Conservation (phyloP, 2,888 invertebrate genomes). For the Sarcophaga variegata region DNA sequence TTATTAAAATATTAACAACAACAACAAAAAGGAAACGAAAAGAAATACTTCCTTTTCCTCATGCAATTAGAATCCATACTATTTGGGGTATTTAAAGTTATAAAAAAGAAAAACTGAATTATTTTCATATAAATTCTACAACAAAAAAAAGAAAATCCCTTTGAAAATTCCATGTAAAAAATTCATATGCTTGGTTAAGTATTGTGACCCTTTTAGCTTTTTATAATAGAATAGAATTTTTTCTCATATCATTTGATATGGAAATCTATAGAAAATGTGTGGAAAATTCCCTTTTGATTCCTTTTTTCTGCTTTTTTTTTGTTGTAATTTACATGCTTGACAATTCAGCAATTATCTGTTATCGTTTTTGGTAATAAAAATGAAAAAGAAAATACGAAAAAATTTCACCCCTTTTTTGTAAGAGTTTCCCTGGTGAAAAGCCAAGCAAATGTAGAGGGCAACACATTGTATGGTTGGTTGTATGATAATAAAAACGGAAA, state of each 20-base stretch:
- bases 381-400: neutral
- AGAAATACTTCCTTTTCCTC: neutral
- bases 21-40: too few species aligned
- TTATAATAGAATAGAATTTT: conserved; percentile 3
- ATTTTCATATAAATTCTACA: conserved; percentile 9
- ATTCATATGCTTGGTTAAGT: neutral
- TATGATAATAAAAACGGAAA: conserved; percentile 49
- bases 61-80: neutral
- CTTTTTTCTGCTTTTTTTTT: neutral
- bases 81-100: conserved; percentile 19
- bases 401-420: conserved; percentile 52
- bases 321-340: conserved; percentile 11
- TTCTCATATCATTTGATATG: conserved; percentile 48
- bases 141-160: neutral
- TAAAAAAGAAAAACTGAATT: neutral
- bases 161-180: neutral
- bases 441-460: neutral
- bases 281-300: conserved; percentile 27
- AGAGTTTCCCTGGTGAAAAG: neutral
- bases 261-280: conserved; percentile 46
- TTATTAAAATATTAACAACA: too few species aligned
- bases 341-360: conserved; percentile 63
- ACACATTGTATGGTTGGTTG: neutral
- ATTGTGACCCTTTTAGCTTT: conserved; percentile 8
- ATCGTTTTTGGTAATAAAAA: conserved; percentile 28